A percentile compares a stretch with the other conserved stretches of the same genome.
phyloP scores from a whole-genome alignment of 2,888 invertebrate species.

The Megalurothrips usitatus region DNA sequence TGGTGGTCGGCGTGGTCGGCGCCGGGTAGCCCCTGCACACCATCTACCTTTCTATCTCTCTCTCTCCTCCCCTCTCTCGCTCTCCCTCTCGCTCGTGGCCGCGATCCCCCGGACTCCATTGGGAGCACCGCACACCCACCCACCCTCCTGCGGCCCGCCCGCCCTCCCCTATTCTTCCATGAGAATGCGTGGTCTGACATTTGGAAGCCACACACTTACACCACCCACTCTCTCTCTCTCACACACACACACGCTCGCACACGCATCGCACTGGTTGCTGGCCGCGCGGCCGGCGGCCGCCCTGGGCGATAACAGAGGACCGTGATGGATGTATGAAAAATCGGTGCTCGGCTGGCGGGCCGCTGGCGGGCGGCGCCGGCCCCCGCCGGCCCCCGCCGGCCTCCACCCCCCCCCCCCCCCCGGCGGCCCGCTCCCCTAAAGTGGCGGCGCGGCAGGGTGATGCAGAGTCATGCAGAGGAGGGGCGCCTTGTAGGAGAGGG shows the following conservation, averaged over 20 bases:
- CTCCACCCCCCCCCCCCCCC: background rate
- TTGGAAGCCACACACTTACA: background rate
- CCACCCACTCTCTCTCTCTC: no score
- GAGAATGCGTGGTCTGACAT: background rate
- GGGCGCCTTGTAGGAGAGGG: no score
- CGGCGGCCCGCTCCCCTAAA: no score
- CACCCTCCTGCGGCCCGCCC: background rate
- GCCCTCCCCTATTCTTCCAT: background rate
- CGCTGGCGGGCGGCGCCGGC: background rate
- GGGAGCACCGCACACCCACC: background rate
- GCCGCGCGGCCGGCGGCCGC: background rate
- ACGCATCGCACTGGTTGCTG: no score
- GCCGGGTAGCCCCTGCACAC: no score
- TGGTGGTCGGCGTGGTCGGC: no score
- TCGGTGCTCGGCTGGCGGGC: background rate
- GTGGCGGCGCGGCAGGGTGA: background rate
- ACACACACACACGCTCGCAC: no score
- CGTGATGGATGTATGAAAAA: constrained; percentile 11
- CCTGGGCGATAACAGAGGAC: background rate
- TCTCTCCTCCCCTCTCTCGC: no score
- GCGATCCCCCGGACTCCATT: no score
- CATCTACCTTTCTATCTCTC: no score
- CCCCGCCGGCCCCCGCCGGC: no score
- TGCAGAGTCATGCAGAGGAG: background rate
- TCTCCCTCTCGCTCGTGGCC: no score